Percentiles rank a stretch among this genome's conserved stretches.
phyloP scores from a whole-genome alignment of 1,140 invertebrate genomes.

The Euwallacea similis region DNA sequence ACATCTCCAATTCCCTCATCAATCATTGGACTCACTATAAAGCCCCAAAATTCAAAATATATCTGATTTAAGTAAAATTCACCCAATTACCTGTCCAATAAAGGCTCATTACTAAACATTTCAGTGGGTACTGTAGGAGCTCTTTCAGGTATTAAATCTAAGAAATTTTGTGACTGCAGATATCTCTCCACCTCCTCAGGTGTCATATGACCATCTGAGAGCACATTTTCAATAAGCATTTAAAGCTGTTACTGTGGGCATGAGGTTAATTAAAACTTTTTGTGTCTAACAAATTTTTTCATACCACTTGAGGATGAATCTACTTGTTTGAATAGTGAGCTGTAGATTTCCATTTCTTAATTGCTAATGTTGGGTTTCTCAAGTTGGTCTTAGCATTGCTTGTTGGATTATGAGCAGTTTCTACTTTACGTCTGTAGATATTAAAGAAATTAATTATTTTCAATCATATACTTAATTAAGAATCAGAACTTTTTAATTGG shows the following conservation, averaged over 20 bases:
- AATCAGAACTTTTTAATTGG: constrained; percentile 54
- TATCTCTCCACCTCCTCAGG: constrained; percentile 89
- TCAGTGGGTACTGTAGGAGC: constrained; percentile 87
- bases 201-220: constrained; percentile 82
- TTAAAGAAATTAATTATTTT: neutral
- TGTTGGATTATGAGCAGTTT: constrained; percentile 1
- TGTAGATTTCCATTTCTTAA: constrained; percentile 57
- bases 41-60: neutral
- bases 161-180: constrained; percentile 79
- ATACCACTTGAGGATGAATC: constrained; percentile 50
- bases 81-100: constrained; percentile 68
- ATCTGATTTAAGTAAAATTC: neutral
- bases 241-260: constrained; percentile 40
- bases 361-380: constrained; percentile 43
- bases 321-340: constrained; percentile 50
- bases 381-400: constrained; percentile 1
- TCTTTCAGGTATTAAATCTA: constrained; percentile 81
- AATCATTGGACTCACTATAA: constrained; percentile 77
- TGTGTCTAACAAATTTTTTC: neutral
- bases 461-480: neutral
- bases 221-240: constrained; percentile 52
- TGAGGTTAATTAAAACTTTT: neutral
- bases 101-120: constrained; percentile 91
- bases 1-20: constrained; percentile 73
- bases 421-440: constrained; percentile 42